phyloP scores from a whole-genome alignment of 2,888 invertebrate species.

The Agrilus mali region DNA sequence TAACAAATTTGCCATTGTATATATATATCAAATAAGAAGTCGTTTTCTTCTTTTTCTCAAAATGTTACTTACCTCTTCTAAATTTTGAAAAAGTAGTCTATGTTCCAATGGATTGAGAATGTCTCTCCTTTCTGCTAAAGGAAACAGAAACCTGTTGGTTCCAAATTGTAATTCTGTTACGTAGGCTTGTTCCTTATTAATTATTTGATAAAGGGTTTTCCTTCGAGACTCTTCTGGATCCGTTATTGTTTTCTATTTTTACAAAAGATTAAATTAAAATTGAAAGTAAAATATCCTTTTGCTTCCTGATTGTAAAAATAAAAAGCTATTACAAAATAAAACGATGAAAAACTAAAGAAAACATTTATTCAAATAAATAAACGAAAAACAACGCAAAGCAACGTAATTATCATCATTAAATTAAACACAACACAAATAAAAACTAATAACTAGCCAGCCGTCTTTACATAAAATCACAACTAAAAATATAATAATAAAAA shows the following conservation, averaged over 20 bases:
- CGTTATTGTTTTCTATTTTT: slow-evolving; percentile 25
- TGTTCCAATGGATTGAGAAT: slow-evolving; percentile 66
- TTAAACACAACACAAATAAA: slow-evolving; percentile 1
- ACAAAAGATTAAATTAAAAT: neutral
- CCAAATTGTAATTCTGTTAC: slow-evolving; percentile 68
- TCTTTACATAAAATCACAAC: slow-evolving; percentile 10
- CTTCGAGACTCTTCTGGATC: slow-evolving; percentile 49
- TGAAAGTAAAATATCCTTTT: no score
- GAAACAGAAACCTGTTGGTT: slow-evolving; percentile 62
- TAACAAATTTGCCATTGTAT: no score
- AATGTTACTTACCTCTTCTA: slow-evolving; percentile 53
- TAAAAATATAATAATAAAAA: slow-evolving; percentile 10
- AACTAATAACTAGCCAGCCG: neutral
- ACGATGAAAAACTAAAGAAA: no score
- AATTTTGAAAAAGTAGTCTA: slow-evolving; percentile 69
- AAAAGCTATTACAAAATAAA: no score
- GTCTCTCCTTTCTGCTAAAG: slow-evolving; percentile 62
- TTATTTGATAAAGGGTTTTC: slow-evolving; percentile 60
- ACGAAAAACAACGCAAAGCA: no score
- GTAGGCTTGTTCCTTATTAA: slow-evolving; percentile 67
- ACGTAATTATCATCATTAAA: no score
- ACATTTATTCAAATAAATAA: no score
- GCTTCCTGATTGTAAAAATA: no score
- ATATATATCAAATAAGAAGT: no score
- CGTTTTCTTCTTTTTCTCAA: no score